Evolutionary conservation across 1,140 invertebrate genomes (phyloP), one percentile per base, ranked within the genome.

Genomic region (Gryllus bimaculatus): DNA sequence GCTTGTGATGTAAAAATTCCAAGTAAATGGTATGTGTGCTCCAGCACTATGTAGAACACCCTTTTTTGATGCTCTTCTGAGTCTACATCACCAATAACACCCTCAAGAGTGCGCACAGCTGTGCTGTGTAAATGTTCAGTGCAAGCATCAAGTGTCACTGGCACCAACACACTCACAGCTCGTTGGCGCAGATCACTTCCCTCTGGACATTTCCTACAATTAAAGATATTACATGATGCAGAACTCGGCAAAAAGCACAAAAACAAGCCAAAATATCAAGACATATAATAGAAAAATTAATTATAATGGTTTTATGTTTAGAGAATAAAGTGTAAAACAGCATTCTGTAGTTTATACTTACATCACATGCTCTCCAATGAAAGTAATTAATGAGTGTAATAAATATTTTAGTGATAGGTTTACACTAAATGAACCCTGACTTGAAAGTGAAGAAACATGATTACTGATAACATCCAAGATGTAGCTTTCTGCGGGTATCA

Each of bases 401-500:
- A 93, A 85, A 82, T 92, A 89, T 82, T 92, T 92, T 78, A 94
- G 83, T 0, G 92, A 93, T 13, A 90, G 87, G 85, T 91, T 92
- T 18, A 92, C 90, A 8, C 88, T 89, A 82, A 92, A 93, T 4
- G 84, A 85, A 47, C 87, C 84, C 81, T 89, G 88, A 79, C 88
- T 87, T 47, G 90, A 89, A 8, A 92, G 81, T 12, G 88, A 88
- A 21, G 87, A 87, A 13, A 90, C 85, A 79, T 90, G 89, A 15
- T 81, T 78, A 78, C 83, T 83, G 47, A 88, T 83, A 54, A 88
- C 84, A 47, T 89, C 89, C 80, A 92, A 86, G 8, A 95, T 89
- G 81, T 93, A 94, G 82, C 91, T 94, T 84, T 96, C 94, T 0
- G 92, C 91, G 39, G 94, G 94, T 81, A 96, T 92, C 8, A 94